Conservation (phyloP, 2,888 invertebrate species). For the Rhopalosiphum nymphaeae region DNA sequence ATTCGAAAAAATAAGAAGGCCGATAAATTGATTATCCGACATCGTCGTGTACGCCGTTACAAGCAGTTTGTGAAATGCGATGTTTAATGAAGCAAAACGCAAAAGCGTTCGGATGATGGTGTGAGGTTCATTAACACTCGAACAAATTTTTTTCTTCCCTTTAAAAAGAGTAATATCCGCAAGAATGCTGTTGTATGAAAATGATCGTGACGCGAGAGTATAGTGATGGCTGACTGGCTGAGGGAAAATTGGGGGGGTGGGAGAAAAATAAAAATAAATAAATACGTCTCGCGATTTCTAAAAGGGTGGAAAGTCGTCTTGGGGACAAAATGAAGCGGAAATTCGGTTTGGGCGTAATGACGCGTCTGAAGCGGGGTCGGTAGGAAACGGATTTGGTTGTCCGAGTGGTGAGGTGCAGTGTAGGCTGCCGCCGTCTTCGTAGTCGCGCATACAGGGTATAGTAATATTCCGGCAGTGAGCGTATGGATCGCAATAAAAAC, state of each 20-base stretch:
- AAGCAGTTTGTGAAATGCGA: slow-evolving; percentile 28
- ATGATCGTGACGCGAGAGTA: slow-evolving; percentile 42
- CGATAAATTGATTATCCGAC: slow-evolving; percentile 51
- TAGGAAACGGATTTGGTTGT: slow-evolving; percentile 59
- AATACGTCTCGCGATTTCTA: slow-evolving; percentile 51
- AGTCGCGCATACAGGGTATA: slow-evolving; percentile 31
- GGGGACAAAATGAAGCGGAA: slow-evolving; percentile 63
- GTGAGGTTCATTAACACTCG: slow-evolving; percentile 51
- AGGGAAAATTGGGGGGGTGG: not conserved
- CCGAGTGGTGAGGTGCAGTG: slow-evolving; percentile 16
- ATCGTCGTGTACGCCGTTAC: not conserved
- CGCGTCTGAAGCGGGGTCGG: slow-evolving; percentile 38
- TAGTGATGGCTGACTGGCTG: not conserved
- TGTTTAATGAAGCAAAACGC: slow-evolving; percentile 62
- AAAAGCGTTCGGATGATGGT: slow-evolving; percentile 16
- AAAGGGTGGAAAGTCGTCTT: slow-evolving; percentile 48
- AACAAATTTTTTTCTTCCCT: slow-evolving; percentile 51
- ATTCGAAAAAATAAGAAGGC: not conserved
- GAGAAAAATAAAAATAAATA: slow-evolving; percentile 28
- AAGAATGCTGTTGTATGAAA: slow-evolving; percentile 40
- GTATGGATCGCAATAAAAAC: slow-evolving; percentile 1
- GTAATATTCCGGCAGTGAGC: not conserved
- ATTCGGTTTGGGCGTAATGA: slow-evolving; percentile 63
- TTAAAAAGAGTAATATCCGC: slow-evolving; percentile 54
- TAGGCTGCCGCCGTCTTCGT: not conserved